Percentiles rank a stretch among this genome's conserved stretches.
phyloP scores from a whole-genome alignment of 2,888 invertebrate species.

The Fragum fragum region DNA sequence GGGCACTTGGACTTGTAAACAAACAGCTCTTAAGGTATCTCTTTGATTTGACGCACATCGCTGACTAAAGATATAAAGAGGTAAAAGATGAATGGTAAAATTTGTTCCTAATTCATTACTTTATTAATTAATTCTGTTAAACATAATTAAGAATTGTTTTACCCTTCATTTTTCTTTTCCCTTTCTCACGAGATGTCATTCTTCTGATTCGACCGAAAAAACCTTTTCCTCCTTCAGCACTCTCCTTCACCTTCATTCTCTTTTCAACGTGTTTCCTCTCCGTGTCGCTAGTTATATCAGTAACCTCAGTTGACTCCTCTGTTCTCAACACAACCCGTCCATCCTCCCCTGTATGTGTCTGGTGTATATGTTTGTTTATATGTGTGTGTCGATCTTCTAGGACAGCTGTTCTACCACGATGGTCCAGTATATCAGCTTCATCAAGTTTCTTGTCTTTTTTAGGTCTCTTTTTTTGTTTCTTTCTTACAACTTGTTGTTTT shows the following conservation, averaged over 20 bases:
- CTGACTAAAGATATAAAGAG: too few relatives aligned
- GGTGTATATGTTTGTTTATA: slow-evolving; percentile 54
- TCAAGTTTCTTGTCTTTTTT: slow-evolving; percentile 29
- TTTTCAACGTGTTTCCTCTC: slow-evolving; percentile 66
- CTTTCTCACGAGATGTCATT: slow-evolving; percentile 51
- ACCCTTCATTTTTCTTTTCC: slow-evolving; percentile 55
- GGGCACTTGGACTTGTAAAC: too few relatives aligned
- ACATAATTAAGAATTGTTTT: neutral
- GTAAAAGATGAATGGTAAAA: too few relatives aligned
- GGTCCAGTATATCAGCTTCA: slow-evolving; percentile 30
- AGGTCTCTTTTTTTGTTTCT: slow-evolving; percentile 37
- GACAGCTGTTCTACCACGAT: neutral
- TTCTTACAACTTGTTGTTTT: slow-evolving; percentile 12
- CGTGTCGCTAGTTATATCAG: slow-evolving; percentile 37
- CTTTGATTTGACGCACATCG: too few relatives aligned
- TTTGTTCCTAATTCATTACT: too few relatives aligned
- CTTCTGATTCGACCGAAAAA: slow-evolving; percentile 48
- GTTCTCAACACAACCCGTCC: slow-evolving; percentile 36
- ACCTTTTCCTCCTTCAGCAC: slow-evolving; percentile 55
- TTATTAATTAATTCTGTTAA: too few relatives aligned
- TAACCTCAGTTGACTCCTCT: slow-evolving; percentile 40
- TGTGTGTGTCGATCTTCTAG: slow-evolving; percentile 57
- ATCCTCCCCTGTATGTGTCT: slow-evolving; percentile 42
- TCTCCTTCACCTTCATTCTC: slow-evolving; percentile 66
- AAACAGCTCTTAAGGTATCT: too few relatives aligned